Conservation (phyloP, 2,888 invertebrate species). For the Muscina levida region DNA sequence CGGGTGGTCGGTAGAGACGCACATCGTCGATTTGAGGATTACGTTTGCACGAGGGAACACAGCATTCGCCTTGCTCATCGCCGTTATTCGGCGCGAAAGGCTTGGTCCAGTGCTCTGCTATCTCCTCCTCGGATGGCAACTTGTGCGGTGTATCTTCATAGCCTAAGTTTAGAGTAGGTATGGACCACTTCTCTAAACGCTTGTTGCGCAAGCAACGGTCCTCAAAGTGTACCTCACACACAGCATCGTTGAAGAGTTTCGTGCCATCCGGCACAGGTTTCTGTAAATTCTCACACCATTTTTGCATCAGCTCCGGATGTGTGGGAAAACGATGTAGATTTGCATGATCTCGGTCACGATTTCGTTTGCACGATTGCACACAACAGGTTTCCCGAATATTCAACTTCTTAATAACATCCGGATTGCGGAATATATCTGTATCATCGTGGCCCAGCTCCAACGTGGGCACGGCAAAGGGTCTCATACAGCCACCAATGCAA, state of each 20-base stretch:
- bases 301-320: conserved; percentile 71
- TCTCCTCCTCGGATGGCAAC: conserved; percentile 73
- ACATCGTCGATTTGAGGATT: conserved; percentile 76
- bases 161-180: conserved; percentile 73
- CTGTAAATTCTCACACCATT: conserved; percentile 75
- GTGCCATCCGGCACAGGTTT: conserved; percentile 74
- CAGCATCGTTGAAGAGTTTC: conserved; percentile 76
- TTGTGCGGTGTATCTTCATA: conserved; percentile 71
- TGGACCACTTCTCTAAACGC: conserved; percentile 75
- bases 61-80: conserved; percentile 76
- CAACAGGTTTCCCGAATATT: conserved; percentile 76
- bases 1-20: conserved; percentile 74
- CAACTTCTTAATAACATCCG: conserved; percentile 76
- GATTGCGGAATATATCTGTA: conserved; percentile 74
- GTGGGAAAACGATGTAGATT: conserved; percentile 76
- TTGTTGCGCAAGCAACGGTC: conserved; percentile 76
- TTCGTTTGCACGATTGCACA: conserved; percentile 73
- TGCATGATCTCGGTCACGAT: conserved; percentile 76
- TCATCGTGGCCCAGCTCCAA: conserved; percentile 74
- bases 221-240: conserved; percentile 76
- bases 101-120: conserved; percentile 71
- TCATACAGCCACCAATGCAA: conserved; percentile 77
- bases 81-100: conserved; percentile 71
- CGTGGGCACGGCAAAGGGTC: conserved; percentile 76
- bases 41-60: conserved; percentile 74